These are phyloP conservation scores for Protosalanx chinensis DNA, from an alignment of 2,797 vertebrate species.

Conservation along the genomic window DNA sequence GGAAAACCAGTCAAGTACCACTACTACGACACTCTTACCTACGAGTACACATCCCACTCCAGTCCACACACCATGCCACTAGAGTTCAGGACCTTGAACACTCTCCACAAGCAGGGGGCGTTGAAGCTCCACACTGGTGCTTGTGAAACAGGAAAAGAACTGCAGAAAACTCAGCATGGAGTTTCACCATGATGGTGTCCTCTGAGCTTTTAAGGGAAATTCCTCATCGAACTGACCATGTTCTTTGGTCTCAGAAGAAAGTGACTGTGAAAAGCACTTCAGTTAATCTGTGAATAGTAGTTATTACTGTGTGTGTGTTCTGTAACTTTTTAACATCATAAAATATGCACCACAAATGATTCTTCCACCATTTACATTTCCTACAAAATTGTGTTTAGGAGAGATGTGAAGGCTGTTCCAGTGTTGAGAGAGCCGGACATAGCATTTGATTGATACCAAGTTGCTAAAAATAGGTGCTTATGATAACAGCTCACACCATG, in stretches of 20 bases:
- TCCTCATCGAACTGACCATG: constrained; percentile 8
- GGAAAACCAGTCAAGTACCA: constrained; percentile 92
- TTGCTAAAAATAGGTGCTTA: background rate
- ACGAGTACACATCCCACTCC: constrained; percentile 89
- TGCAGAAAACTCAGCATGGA: constrained; percentile 17
- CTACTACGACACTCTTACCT: constrained; percentile 92
- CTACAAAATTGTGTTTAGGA: background rate
- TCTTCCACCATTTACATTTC: background rate
- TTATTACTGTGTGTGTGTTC: constrained; percentile 34
- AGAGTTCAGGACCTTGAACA: constrained; percentile 92
- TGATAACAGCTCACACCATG: background rate
- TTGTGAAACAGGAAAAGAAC: constrained; percentile 64
- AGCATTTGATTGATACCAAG: background rate
- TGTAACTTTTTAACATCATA: constrained; percentile 15
- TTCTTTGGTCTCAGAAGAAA: constrained; percentile 4
- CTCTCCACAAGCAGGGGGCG: constrained; percentile 88
- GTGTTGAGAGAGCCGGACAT: constrained; percentile 10
- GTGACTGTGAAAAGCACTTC: constrained; percentile 27
- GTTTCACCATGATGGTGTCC: constrained; percentile 25
- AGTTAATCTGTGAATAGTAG: constrained; percentile 42
- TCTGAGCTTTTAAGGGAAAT: constrained; percentile 1
- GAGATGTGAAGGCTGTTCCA: background rate
- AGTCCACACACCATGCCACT: constrained; percentile 96
- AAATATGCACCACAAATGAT: background rate
- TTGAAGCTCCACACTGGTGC: constrained; percentile 87